A percentile compares a stretch with the other conserved stretches of the same genome.
Conservation (phyloP, 2,888 invertebrate genomes). For the Cryptophagus acutangulus region DNA sequence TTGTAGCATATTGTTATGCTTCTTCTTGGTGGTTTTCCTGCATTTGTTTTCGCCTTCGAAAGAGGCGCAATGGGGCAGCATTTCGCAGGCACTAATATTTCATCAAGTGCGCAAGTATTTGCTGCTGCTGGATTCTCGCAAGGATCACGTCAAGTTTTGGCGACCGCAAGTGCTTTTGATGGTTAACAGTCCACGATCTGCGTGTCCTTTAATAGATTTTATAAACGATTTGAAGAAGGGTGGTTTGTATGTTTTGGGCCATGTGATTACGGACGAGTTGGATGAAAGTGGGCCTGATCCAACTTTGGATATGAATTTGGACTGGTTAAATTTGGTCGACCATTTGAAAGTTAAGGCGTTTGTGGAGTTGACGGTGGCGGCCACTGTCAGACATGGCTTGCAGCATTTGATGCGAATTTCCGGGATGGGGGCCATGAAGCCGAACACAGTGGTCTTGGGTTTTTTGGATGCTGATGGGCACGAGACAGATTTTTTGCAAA, state of each 20-base stretch:
- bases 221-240: slow-evolving; percentile 97
- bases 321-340: slow-evolving; percentile 92
- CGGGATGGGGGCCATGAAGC: slow-evolving; percentile 99
- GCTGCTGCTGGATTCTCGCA: slow-evolving; percentile 88
- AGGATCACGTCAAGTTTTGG: slow-evolving; percentile 99
- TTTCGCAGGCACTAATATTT: slow-evolving; percentile 98
- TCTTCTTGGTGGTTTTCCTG: slow-evolving; percentile 79
- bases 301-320: slow-evolving; percentile 69
- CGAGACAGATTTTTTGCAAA: slow-evolving; percentile 74
- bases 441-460: slow-evolving; percentile 93
- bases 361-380: slow-evolving; percentile 86
- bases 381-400: slow-evolving; percentile 81
- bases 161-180: slow-evolving; percentile 92
- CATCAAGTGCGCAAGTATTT: slow-evolving; percentile 97
- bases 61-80: slow-evolving; percentile 89
- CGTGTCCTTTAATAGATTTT: slow-evolving; percentile 91
- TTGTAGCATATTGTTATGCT: slow-evolving; percentile 79
- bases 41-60: slow-evolving; percentile 84
- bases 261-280: slow-evolving; percentile 62
- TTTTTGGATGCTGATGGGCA: slow-evolving; percentile 71
- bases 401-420: slow-evolving; percentile 86
- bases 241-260: slow-evolving; percentile 81
- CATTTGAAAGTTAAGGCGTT: slow-evolving; percentile 95
- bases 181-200: slow-evolving; percentile 84
- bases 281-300: slow-evolving; percentile 59